Percentiles rank a stretch among this genome's conserved stretches.
Evolutionary conservation across 1,140 invertebrate genomes (phyloP).

Genomic region (Drosophila dunni): DNA sequence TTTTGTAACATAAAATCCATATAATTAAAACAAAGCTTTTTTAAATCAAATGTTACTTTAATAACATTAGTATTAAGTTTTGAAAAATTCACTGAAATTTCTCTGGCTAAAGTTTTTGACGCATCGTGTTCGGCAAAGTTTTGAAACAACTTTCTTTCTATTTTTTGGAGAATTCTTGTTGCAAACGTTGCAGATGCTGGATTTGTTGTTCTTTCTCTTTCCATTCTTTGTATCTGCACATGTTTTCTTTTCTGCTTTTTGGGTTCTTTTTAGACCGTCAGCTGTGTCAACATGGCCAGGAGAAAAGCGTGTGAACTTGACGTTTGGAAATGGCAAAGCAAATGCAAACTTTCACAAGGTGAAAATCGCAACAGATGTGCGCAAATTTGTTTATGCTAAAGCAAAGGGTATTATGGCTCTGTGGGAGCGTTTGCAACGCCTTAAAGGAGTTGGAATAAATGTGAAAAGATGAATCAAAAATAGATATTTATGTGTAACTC

Average conservation of each 20-base stretch:
- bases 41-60: neutral
- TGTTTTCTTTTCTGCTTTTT: neutral
- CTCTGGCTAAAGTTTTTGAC: constrained; percentile 34
- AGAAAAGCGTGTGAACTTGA: constrained; percentile 42
- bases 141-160: constrained; percentile 31
- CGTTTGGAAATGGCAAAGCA: constrained; percentile 31
- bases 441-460: neutral
- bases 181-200: constrained; percentile 40
- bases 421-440: neutral
- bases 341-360: constrained; percentile 48
- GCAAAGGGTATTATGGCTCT: neutral
- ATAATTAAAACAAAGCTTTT: neutral
- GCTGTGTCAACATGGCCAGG: constrained; percentile 53
- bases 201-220: constrained; percentile 19
- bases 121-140: constrained; percentile 40
- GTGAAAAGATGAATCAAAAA: too few species aligned
- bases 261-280: constrained; percentile 10
- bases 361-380: constrained; percentile 52
- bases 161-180: constrained; percentile 43
- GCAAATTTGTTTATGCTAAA: constrained; percentile 17
- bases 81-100: neutral
- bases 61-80: neutral
- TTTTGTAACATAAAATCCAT: neutral
- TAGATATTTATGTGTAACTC: too few species aligned
- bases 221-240: neutral